Evolutionary conservation across 2,113 vertebrate species (phyloP).

Genomic region (Theristicus caerulescens): DNA sequence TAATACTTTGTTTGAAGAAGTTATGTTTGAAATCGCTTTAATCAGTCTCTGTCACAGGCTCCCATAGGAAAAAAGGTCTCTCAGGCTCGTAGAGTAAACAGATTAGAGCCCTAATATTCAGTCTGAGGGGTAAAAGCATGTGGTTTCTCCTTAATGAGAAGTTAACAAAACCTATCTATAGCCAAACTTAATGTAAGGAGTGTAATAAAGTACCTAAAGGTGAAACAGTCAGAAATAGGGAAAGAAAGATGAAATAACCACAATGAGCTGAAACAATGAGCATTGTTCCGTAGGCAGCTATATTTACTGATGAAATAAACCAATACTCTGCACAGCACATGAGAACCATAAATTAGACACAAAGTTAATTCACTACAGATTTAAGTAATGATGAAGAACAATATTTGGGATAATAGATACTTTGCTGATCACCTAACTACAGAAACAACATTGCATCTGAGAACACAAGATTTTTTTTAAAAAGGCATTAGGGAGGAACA

Average conservation of each 20-base stretch:
- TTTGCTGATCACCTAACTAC: neutral
- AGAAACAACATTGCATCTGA: neutral
- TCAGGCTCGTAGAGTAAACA: neutral
- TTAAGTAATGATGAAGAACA: neutral
- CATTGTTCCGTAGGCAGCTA: neutral
- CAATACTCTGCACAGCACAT: neutral
- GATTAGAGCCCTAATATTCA: neutral
- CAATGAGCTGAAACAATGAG: neutral
- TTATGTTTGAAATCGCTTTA: neutral
- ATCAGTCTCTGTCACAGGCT: neutral
- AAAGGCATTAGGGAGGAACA: neutral
- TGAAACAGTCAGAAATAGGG: neutral
- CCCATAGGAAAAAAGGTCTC: neutral
- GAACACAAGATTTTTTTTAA: neutral
- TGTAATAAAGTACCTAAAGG: neutral
- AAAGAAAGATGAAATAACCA: neutral
- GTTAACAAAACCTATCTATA: neutral
- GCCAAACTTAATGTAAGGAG: neutral
- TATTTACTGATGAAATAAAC: neutral
- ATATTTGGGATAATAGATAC: neutral
- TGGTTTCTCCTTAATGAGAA: neutral
- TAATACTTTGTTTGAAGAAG: constrained; percentile 12
- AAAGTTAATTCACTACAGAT: neutral
- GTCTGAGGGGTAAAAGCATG: neutral
- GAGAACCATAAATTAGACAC: neutral